A percentile compares a stretch with the other conserved stretches of the same genome.
phyloP scores from a whole-genome alignment of 2,113 vertebrate species.

The Corydoras maculifer region DNA sequence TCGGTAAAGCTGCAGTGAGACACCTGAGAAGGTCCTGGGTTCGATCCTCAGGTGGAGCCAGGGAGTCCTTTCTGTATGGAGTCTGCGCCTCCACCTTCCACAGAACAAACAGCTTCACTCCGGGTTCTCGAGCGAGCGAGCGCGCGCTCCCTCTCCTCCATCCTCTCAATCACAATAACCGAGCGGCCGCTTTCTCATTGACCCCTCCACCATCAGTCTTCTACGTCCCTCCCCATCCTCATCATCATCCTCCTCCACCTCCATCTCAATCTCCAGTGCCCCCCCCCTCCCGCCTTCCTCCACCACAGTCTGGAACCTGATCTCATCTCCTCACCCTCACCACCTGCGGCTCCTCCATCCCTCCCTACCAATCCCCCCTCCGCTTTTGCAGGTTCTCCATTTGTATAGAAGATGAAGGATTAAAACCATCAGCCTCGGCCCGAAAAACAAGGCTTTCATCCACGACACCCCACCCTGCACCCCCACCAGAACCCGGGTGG shows the following conservation, averaged over 20 bases:
- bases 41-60: no score
- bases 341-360: constrained; percentile 19
- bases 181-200: constrained; percentile 48
- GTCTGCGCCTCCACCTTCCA: no score
- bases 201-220: constrained; percentile 44
- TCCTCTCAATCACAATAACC: constrained; percentile 37
- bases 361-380: constrained; percentile 11
- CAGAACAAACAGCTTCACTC: no score
- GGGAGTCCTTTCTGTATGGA: no score
- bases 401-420: no score
- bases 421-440: no score
- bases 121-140: no score
- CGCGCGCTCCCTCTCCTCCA: constrained; percentile 8
- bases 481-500: no score
- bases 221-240: constrained; percentile 23
- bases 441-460: no score
- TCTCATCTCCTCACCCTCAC: constrained; percentile 2
- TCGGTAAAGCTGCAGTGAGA: no score
- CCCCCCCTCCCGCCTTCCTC: constrained; percentile 11
- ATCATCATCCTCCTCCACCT: neutral
- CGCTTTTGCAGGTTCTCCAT: neutral
- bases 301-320: constrained; percentile 16
- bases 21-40: no score
- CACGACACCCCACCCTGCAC: no score
- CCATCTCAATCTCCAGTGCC: constrained; percentile 4